These are phyloP conservation scores for Oriolus oriolus DNA, from an alignment of 2,113 vertebrate genomes.

Conservation along the genomic window DNA sequence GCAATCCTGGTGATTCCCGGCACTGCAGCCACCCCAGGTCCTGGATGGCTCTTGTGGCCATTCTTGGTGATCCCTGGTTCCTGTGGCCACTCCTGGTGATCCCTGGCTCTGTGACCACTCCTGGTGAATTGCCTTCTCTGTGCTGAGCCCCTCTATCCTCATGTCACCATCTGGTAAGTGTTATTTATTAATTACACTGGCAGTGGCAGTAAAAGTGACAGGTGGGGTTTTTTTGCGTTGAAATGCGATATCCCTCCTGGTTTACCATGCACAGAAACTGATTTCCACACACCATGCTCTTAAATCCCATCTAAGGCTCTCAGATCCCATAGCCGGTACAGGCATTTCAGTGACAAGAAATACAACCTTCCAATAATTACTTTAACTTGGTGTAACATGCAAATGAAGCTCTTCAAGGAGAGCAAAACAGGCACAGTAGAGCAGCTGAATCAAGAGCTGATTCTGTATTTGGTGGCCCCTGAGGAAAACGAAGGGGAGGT, in stretches of 20 bases:
- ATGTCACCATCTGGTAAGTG: neutral
- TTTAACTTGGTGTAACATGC: neutral
- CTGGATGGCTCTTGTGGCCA: too few species aligned
- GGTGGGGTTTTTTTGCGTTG: neutral
- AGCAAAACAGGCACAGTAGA: neutral
- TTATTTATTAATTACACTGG: neutral
- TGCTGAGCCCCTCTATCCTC: neutral
- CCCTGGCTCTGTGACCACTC: neutral
- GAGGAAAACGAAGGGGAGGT: neutral
- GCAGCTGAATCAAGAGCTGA: neutral
- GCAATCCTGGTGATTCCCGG: neutral
- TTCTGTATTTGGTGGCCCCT: neutral
- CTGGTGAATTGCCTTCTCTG: neutral
- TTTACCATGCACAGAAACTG: neutral
- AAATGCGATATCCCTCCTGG: neutral
- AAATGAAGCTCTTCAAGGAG: neutral
- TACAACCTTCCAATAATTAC: neutral
- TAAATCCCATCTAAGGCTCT: neutral
- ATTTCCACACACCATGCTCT: neutral
- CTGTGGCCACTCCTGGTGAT: too few species aligned
- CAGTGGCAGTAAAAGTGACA: neutral
- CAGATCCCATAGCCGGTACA: neutral
- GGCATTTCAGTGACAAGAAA: neutral
- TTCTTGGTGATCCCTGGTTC: neutral
- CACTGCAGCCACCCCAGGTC: too few species aligned